phyloP scores from a whole-genome alignment of 1,140 invertebrate genomes.

The Agrypnia vestita region DNA sequence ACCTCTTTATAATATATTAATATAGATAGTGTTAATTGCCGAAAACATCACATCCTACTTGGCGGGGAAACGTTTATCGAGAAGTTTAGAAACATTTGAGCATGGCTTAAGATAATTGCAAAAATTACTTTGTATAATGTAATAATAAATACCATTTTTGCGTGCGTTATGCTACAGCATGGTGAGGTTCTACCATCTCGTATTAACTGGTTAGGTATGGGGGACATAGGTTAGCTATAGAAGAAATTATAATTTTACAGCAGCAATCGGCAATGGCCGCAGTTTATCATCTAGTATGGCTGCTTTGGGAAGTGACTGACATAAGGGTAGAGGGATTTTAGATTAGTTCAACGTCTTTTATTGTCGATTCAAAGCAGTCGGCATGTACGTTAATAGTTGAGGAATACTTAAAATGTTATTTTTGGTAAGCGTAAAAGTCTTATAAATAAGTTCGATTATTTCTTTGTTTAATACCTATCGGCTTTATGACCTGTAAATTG shows the following conservation, averaged over 20 bases:
- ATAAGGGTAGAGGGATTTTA: slow-evolving; percentile 38
- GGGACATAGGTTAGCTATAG: no score
- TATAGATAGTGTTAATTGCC: no score
- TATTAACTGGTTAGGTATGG: no score
- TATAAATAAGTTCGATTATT: neutral
- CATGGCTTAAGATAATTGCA: no score
- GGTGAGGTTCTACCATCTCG: no score
- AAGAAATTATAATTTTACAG: neutral
- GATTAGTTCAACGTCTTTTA: slow-evolving; percentile 14
- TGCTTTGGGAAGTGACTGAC: slow-evolving; percentile 43
- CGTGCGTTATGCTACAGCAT: no score
- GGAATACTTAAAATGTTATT: slow-evolving; percentile 37
- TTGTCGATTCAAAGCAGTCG: slow-evolving; percentile 17
- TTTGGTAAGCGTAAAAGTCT: slow-evolving; percentile 33
- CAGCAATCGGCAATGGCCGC: neutral
- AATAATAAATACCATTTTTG: no score
- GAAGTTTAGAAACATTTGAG: no score
- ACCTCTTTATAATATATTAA: no score
- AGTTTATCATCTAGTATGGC: slow-evolving; percentile 40
- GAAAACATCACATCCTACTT: no score
- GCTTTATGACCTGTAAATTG: slow-evolving; percentile 39
- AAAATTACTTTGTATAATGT: no score
- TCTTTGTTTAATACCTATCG: slow-evolving; percentile 44
- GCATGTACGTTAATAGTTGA: slow-evolving; percentile 28
- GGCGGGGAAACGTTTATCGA: no score